Percentiles rank a stretch among this genome's conserved stretches.
Conservation (phyloP, 1,140 invertebrate genomes). For the Andrena cerasifolii region DNA sequence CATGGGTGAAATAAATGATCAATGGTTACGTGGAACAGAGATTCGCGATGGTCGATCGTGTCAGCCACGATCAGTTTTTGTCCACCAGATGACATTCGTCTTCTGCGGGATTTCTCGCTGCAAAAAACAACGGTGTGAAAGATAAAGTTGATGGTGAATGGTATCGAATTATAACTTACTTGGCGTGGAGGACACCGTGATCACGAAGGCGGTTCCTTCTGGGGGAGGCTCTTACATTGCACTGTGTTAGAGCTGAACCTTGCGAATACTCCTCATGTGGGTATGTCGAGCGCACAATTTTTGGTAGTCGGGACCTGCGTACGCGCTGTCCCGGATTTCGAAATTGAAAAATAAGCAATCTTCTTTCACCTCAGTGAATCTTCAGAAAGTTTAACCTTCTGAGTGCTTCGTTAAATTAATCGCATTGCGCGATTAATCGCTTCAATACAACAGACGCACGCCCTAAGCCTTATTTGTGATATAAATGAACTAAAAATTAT, state of each 20-base stretch:
- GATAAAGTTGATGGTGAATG: conserved; percentile 50
- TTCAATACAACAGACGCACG: too few relatives aligned
- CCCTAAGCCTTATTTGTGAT: too few relatives aligned
- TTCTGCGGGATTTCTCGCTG: conserved; percentile 57
- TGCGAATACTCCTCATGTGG: conserved; percentile 85
- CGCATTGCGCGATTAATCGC: too few relatives aligned
- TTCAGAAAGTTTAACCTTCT: too few relatives aligned
- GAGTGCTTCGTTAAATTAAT: too few relatives aligned
- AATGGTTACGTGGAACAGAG: conserved; percentile 20
- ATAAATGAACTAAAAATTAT: too few relatives aligned
- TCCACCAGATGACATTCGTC: conserved; percentile 53
- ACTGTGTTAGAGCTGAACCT: conserved; percentile 85
- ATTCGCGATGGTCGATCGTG: conserved; percentile 1
- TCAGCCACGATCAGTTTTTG: not conserved
- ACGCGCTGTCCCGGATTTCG: conserved; percentile 83
- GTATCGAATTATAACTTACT: conserved; percentile 81
- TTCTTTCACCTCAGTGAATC: too few relatives aligned
- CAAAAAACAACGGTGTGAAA: not conserved
- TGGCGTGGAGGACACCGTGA: conserved; percentile 86
- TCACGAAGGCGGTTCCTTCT: conserved; percentile 86
- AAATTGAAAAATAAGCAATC: conserved; percentile 58
- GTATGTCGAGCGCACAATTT: conserved; percentile 86
- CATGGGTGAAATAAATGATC: not conserved
- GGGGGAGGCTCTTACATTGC: conserved; percentile 86
- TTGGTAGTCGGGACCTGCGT: conserved; percentile 85